These are phyloP conservation scores for Thecocarcelia acutangulata DNA, from an alignment of 2,888 invertebrate species.

Conservation along the genomic window DNA sequence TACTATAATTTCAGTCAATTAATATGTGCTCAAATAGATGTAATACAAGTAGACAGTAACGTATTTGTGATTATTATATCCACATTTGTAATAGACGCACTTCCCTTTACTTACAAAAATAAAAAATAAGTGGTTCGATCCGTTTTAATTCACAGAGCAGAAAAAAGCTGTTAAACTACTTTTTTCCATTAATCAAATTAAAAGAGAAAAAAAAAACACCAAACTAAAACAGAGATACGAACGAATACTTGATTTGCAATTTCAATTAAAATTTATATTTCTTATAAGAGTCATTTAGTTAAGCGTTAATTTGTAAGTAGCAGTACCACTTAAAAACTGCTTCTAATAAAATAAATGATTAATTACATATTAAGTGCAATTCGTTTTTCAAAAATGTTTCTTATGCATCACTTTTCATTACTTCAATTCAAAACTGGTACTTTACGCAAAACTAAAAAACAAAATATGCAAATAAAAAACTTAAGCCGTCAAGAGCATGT, in stretches of 20 bases:
- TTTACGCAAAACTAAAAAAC: background rate
- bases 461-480: no score
- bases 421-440: slow-evolving; percentile 32
- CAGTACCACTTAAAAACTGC: slow-evolving; percentile 63
- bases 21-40: no score
- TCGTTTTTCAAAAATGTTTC: slow-evolving; percentile 21
- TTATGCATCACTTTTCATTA: slow-evolving; percentile 33
- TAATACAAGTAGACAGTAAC: no score
- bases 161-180: slow-evolving; percentile 59
- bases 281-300: slow-evolving; percentile 32
- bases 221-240: background rate
- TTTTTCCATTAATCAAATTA: slow-evolving; percentile 63
- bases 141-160: slow-evolving; percentile 27
- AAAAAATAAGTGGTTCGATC: slow-evolving; percentile 45
- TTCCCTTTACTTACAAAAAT: slow-evolving; percentile 31
- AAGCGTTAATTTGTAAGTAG: slow-evolving; percentile 63
- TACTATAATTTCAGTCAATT: no score
- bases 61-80: no score
- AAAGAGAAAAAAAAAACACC: slow-evolving; percentile 14
- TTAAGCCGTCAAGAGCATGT: slow-evolving; percentile 3
- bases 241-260: slow-evolving; percentile 34
- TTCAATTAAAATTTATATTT: slow-evolving; percentile 31
- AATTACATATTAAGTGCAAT: slow-evolving; percentile 65
- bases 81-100: background rate
- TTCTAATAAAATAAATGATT: slow-evolving; percentile 69